A percentile compares a stretch with the other conserved stretches of the same genome.
phyloP scores from a whole-genome alignment of 2,888 invertebrate genomes.

The Dryococelus australis region DNA sequence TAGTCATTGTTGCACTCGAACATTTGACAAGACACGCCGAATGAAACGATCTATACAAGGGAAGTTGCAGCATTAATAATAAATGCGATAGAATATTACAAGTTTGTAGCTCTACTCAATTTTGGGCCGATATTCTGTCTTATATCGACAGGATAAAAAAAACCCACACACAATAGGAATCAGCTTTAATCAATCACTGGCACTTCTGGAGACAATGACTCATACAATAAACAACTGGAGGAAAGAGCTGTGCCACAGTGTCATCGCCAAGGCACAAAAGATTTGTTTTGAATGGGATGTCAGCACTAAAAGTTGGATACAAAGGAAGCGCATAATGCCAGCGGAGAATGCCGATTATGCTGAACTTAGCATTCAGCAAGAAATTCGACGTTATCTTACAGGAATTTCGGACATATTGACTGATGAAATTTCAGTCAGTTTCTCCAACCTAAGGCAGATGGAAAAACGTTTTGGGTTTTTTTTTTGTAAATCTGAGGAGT shows the following conservation, averaged over 20 bases:
- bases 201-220: neutral
- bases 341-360: neutral
- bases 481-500: neutral
- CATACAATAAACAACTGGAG: neutral
- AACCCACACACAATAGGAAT: neutral
- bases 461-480: neutral
- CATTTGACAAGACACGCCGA: neutral
- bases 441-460: conserved; percentile 7
- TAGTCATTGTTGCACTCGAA: neutral
- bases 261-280: neutral
- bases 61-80: conserved; percentile 16
- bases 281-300: neutral
- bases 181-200: neutral
- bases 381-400: neutral
- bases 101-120: neutral
- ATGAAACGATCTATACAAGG: neutral
- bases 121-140: neutral
- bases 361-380: neutral
- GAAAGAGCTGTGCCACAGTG: neutral
- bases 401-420: neutral
- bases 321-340: neutral
- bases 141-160: neutral
- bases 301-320: neutral
- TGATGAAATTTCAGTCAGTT: neutral
- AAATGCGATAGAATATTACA: neutral